A percentile compares a stretch with the other conserved stretches of the same genome.
Conservation (phyloP, 2,888 invertebrate species). For the Hyppa rectilinea region DNA sequence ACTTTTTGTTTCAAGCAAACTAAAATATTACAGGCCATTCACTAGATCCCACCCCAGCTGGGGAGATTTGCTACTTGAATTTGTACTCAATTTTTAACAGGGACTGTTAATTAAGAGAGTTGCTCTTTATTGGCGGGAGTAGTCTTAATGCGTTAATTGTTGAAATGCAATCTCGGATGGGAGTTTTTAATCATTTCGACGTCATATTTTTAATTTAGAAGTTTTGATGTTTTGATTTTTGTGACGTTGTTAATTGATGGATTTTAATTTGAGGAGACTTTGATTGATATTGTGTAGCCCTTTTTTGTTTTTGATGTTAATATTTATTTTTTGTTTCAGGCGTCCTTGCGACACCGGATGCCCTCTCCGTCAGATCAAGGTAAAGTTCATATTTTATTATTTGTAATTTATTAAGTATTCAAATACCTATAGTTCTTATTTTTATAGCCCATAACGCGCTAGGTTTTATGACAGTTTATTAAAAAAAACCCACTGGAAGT, state of each 20-base stretch:
- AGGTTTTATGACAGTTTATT: not conserved
- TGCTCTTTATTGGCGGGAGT: constrained; percentile 88
- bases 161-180: constrained; percentile 89
- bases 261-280: constrained; percentile 74
- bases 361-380: constrained; percentile 88
- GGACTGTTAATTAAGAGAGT: constrained; percentile 89
- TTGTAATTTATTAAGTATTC: not conserved
- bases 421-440: no score
- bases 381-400: constrained; percentile 64
- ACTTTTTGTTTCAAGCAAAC: constrained; percentile 90
- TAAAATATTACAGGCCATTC: constrained; percentile 90
- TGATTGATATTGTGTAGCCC: constrained; percentile 61
- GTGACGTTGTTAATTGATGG: constrained; percentile 76
- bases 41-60: constrained; percentile 82
- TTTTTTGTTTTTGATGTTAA: constrained; percentile 48
- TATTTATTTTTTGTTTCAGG: constrained; percentile 84
- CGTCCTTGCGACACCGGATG: constrained; percentile 83
- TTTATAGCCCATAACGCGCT: not conserved
- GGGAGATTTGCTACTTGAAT: constrained; percentile 88
- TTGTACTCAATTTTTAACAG: constrained; percentile 91
- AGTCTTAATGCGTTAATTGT: constrained; percentile 91
- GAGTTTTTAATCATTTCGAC: constrained; percentile 87
- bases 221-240: constrained; percentile 70
- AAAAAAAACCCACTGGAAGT: not conserved
- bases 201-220: constrained; percentile 87